A percentile compares a stretch with the other conserved stretches of the same genome.
Evolutionary conservation across 2,888 invertebrate genomes (phyloP).

Genomic region (Thymelicus acteon): DNA sequence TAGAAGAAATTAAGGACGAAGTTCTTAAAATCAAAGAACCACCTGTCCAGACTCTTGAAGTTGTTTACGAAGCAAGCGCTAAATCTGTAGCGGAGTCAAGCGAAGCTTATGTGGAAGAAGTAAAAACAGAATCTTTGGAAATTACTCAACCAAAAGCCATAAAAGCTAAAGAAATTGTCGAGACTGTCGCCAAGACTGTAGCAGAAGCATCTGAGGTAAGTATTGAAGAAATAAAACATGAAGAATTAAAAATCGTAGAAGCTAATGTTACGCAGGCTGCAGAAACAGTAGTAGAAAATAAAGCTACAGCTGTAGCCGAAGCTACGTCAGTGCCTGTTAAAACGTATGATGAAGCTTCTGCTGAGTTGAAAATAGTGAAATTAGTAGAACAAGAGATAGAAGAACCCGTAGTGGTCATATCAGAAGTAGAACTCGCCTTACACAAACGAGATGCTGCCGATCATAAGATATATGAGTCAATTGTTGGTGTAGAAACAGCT

Average conservation of each 20-base stretch:
- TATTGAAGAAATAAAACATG: constrained; percentile 39
- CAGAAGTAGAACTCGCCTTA: constrained; percentile 30
- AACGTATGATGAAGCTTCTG: constrained; percentile 49
- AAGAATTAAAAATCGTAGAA: constrained; percentile 38
- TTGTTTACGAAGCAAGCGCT: constrained; percentile 39
- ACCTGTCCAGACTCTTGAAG: constrained; percentile 40
- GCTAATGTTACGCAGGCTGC: constrained; percentile 35
- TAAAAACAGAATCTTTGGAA: constrained; percentile 41
- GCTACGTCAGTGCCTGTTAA: constrained; percentile 37
- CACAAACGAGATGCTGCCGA: constrained; percentile 30
- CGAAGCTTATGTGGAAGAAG: constrained; percentile 48
- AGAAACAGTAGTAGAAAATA: constrained; percentile 42
- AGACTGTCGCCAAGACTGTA: constrained; percentile 36
- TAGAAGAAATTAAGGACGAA: constrained; percentile 47
- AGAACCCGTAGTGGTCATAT: constrained; percentile 28
- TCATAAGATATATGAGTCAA: constrained; percentile 29
- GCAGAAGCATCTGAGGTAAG: constrained; percentile 40
- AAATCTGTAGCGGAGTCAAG: constrained; percentile 42
- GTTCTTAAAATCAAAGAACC: constrained; percentile 47
- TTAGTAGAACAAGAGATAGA: constrained; percentile 39
- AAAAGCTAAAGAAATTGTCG: constrained; percentile 39
- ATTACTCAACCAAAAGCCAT: constrained; percentile 25
- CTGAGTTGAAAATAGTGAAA: constrained; percentile 55
- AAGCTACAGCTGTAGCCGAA: constrained; percentile 45
- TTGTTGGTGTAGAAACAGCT: constrained; percentile 41